Evolutionary conservation across 92 coral and sea anemone genomes (phyloP), one percentile per base, ranked within the genome.

Genomic region (Paragorgia papillata): DNA sequence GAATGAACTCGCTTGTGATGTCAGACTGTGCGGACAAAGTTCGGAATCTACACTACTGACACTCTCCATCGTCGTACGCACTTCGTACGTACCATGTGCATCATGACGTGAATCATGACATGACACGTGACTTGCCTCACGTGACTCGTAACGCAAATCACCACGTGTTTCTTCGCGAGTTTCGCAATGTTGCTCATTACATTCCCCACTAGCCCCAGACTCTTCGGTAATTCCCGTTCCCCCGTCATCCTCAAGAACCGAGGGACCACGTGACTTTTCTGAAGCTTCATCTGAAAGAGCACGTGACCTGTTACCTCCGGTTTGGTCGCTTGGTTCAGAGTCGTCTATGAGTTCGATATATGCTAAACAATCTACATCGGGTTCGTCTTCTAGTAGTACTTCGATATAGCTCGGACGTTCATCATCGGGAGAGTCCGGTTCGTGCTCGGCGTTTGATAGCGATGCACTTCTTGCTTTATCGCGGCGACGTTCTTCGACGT

Each of bases 1-100:
- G 7, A 40, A n/a, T 25, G 58, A 43, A 26, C 58, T 69, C 43
- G 43, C 10, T 1, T 51, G 46, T 14, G 78, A 53, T 3, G 78
- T 32, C 17, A 33, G 31, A 20, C 51, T 30, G 14, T 28, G 46
- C 12, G n/a, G n/a, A n/a, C 50, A 39, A 21, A 28, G 54, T 35
- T 41, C 18, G 9, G 78, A 46, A 15, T 46, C 2, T n/a, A 15
- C 15, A 15, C 2, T 2, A 9, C 2, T 46, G n/a, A 15, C 12
- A 46, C n/a, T 7, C 15, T 46, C 53, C 2, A 6, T 46, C 53
- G 7, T 46, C 53, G 7, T n/a, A 15, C 15, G 2, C 15, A 7
- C n/a, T 15, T 15, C 53, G 53, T n/a, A 32, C 46, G 18, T 51
- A n/a, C 53, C 30, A 51, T 49, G 43, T 51, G 28, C 26, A 46